These are phyloP conservation scores for Nyctibius grandis DNA, from an alignment of 2,797 vertebrate genomes.

Conservation along the genomic window DNA sequence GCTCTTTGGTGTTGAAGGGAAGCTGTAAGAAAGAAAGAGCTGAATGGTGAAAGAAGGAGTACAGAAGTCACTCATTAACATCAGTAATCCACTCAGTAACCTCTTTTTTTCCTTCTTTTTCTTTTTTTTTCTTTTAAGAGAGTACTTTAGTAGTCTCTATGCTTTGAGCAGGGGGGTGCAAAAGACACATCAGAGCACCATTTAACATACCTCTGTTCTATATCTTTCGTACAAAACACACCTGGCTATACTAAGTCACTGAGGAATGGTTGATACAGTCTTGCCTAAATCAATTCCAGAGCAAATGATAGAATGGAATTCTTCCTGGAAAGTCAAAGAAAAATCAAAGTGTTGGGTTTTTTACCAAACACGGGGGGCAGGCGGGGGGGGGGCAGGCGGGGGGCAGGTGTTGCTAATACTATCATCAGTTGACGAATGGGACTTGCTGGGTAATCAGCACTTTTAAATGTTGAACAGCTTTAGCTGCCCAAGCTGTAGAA, in stretches of 20 bases:
- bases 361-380: no score
- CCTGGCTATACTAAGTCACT: not conserved
- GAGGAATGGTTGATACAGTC: not conserved
- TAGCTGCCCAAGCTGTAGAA: not conserved
- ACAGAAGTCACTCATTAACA: not conserved
- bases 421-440: not conserved
- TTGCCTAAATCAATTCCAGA: not conserved
- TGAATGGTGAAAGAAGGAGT: not conserved
- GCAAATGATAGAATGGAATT: not conserved
- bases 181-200: not conserved
- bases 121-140: not conserved
- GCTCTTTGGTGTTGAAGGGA: not conserved
- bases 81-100: not conserved
- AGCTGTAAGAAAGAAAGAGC: not conserved
- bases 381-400: rapidly evolving
- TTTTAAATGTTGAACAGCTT: not conserved
- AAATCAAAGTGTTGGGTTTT: rapidly evolving
- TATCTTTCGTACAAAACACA: not conserved
- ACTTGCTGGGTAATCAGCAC: not conserved
- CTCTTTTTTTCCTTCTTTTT: rapidly evolving
- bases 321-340: not conserved
- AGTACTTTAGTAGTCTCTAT: not conserved
- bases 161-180: not conserved
- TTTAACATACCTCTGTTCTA: not conserved
- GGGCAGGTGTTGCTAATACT: not conserved